Conservation (phyloP, 2,113 vertebrate genomes). For the Ibidorhyncha struthersii region DNA sequence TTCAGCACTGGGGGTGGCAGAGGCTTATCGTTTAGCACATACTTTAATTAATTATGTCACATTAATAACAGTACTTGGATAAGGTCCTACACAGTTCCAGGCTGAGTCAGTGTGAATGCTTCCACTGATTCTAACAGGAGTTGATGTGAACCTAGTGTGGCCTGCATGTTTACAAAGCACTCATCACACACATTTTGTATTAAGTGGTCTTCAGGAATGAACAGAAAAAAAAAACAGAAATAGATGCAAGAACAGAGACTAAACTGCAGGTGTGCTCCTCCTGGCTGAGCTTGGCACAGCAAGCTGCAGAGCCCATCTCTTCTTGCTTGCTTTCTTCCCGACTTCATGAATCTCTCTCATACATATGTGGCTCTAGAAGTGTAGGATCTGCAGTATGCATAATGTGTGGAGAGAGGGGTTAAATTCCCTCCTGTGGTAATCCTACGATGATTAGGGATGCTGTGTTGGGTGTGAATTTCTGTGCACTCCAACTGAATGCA, state of each 20-base stretch:
- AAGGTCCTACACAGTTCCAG: not conserved
- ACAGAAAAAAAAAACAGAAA: not conserved
- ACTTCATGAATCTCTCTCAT: not conserved
- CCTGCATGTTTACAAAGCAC: not conserved
- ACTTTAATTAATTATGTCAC: not conserved
- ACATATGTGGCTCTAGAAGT: not conserved
- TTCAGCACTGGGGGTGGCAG: not conserved
- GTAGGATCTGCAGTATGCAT: not conserved
- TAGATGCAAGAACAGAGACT: not conserved
- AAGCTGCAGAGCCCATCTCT: not conserved
- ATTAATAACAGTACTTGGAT: not conserved
- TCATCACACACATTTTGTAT: not conserved
- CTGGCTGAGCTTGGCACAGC: not conserved
- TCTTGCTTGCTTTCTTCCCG: not conserved
- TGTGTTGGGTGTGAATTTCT: not conserved
- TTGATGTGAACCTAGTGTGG: not conserved
- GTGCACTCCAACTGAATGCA: not conserved
- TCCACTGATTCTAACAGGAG: not conserved
- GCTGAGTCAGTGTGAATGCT: not conserved
- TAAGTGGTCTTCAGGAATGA: not conserved
- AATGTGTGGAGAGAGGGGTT: not conserved
- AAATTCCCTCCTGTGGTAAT: not conserved
- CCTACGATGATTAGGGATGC: not conserved
- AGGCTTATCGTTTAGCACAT: not conserved
- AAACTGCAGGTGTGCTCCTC: not conserved